Conservation (phyloP, 2,888 invertebrate species). For the Oscheius sp. region DNA sequence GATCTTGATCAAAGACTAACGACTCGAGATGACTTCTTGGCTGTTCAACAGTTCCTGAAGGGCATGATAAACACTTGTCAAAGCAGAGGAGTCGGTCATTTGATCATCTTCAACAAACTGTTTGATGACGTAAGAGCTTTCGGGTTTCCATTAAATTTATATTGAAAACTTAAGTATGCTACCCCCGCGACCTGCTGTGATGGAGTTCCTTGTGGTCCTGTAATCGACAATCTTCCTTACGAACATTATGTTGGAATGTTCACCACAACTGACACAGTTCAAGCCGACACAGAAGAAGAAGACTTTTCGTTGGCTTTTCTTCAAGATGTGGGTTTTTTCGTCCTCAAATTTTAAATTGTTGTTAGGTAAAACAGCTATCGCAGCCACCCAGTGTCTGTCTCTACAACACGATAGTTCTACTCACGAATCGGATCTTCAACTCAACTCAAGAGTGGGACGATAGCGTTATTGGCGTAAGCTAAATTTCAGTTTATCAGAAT, state of each 20-base stretch:
- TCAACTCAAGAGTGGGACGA: conserved; percentile 3
- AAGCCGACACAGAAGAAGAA: background rate
- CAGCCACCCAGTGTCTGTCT: conserved; percentile 38
- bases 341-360: background rate
- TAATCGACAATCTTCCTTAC: conserved; percentile 18
- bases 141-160: background rate
- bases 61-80: conserved; percentile 42
- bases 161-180: conserved; percentile 3
- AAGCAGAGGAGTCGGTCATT: conserved; percentile 50
- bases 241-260: conserved; percentile 17
- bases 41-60: conserved; percentile 21
- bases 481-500: background rate
- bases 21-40: conserved; percentile 31
- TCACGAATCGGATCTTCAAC: conserved; percentile 57
- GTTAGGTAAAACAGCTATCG: conserved; percentile 25
- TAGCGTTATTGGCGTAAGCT: conserved; percentile 11
- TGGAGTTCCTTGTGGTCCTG: conserved; percentile 1
- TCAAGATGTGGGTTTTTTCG: conserved; percentile 11
- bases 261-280: background rate
- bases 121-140: conserved; percentile 40
- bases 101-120: conserved; percentile 50
- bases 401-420: conserved; percentile 56
- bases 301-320: conserved; percentile 18
- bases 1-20: conserved; percentile 52
- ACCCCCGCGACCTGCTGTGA: conserved; percentile 17